These are phyloP conservation scores for Phytoseiulus persimilis DNA, from an alignment of 2,888 invertebrate species.

Conservation along the genomic window DNA sequence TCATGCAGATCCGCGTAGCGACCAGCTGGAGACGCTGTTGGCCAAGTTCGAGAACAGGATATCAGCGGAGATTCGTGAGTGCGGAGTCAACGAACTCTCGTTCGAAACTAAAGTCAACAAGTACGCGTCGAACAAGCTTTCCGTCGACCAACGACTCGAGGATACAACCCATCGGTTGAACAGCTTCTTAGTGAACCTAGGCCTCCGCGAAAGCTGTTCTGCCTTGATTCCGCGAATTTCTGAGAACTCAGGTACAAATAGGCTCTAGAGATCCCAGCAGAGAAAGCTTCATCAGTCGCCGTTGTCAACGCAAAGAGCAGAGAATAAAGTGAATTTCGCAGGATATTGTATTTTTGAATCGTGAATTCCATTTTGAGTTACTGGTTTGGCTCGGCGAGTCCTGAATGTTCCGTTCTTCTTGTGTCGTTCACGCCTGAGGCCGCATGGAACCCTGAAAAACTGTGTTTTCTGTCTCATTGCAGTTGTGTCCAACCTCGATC, in stretches of 20 bases:
- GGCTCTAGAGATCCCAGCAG: too few relatives aligned
- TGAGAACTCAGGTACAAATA: not conserved
- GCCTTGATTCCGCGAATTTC: not conserved
- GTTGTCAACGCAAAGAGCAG: not conserved
- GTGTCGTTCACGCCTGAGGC: too few relatives aligned
- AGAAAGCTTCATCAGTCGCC: not conserved
- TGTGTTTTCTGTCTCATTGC: not conserved
- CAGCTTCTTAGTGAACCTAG: not conserved
- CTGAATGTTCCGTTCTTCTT: too few relatives aligned
- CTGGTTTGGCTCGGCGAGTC: too few relatives aligned
- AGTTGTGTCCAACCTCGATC: not conserved
- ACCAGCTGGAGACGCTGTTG: not conserved
- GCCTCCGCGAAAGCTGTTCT: slow-evolving; percentile 8
- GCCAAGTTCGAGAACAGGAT: not conserved
- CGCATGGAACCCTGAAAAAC: too few relatives aligned
- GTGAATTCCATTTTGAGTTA: too few relatives aligned
- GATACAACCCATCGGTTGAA: not conserved
- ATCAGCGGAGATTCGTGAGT: not conserved
- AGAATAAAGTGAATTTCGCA: not conserved
- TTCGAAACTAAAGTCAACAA: not conserved
- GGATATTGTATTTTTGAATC: too few relatives aligned
- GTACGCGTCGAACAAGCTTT: not conserved
- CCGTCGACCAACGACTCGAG: not conserved
- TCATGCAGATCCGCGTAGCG: not conserved
- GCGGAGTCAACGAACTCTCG: not conserved